Evolutionary conservation across 1,140 invertebrate species (phyloP).

Genomic region (Aricia agestis): DNA sequence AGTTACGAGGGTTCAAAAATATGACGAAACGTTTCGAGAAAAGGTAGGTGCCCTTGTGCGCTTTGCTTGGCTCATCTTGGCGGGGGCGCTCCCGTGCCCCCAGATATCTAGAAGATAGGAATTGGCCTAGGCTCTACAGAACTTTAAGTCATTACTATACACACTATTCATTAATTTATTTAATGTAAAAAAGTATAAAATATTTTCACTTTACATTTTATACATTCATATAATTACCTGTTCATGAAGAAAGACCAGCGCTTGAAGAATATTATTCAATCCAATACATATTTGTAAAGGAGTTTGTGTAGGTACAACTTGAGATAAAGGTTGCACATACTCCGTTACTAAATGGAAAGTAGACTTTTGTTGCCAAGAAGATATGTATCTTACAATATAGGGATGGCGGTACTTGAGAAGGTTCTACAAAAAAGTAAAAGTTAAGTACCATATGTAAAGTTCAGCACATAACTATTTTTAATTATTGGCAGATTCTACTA

Average conservation of each 20-base stretch:
- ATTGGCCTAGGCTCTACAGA: too few relatives aligned
- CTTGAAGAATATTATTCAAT: conserved; percentile 84
- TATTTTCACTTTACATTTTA: too few relatives aligned
- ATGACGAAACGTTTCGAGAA: too few relatives aligned
- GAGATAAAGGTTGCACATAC: conserved; percentile 82
- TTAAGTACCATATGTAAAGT: background rate
- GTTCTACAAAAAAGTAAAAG: conserved; percentile 79
- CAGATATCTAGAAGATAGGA: too few relatives aligned
- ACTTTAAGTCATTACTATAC: too few relatives aligned
- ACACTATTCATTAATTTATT: too few relatives aligned
- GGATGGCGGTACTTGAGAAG: conserved; percentile 88
- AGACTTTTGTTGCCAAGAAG: conserved; percentile 85
- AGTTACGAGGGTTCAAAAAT: too few relatives aligned
- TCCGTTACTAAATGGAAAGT: conserved; percentile 86
- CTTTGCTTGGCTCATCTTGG: too few relatives aligned
- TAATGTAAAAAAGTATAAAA: too few relatives aligned
- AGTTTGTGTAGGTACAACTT: conserved; percentile 79
- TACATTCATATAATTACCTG: conserved; percentile 63
- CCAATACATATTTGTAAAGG: conserved; percentile 87
- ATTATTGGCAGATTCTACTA: background rate
- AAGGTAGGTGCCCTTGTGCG: too few relatives aligned
- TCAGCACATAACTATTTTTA: background rate
- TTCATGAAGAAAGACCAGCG: conserved; percentile 87
- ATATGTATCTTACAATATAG: conserved; percentile 86
- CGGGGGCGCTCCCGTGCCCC: too few relatives aligned